A percentile compares a stretch with the other conserved stretches of the same genome.
phyloP scores from a whole-genome alignment of 1,140 invertebrate genomes.

The Notospermus geniculatus region DNA sequence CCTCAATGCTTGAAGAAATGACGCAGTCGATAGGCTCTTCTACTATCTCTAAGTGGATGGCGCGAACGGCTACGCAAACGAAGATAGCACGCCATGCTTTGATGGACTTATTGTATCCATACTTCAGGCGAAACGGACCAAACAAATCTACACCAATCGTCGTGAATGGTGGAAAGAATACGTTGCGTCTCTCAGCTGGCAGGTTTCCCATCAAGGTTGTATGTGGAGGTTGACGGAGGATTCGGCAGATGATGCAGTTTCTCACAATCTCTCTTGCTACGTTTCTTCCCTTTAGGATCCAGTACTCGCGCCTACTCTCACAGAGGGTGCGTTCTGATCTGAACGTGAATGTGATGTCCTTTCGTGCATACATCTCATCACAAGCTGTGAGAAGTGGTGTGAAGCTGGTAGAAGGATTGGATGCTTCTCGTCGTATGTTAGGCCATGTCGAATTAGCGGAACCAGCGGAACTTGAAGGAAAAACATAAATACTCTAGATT shows the following conservation, averaged over 20 bases:
- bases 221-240: not conserved
- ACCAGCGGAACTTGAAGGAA: too few relatives aligned
- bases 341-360: not conserved
- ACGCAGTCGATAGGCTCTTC: not conserved
- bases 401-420: too few relatives aligned
- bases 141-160: not conserved
- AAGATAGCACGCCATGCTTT: not conserved
- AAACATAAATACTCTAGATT: too few relatives aligned
- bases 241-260: not conserved
- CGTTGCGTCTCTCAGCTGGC: not conserved
- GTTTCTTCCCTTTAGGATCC: not conserved
- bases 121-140: not conserved
- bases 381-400: not conserved
- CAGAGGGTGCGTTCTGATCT: not conserved
- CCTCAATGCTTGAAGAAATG: slow-evolving; percentile 4
- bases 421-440: too few relatives aligned
- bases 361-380: not conserved
- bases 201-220: not conserved
- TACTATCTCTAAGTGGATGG: slow-evolving; percentile 12
- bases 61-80: not conserved
- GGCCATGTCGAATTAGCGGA: too few relatives aligned
- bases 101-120: not conserved
- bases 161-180: slow-evolving; percentile 1
- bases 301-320: not conserved
- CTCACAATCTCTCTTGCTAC: not conserved